phyloP scores from a whole-genome alignment of 92 coral and sea anemone species.

The Heteractis magnifica region DNA sequence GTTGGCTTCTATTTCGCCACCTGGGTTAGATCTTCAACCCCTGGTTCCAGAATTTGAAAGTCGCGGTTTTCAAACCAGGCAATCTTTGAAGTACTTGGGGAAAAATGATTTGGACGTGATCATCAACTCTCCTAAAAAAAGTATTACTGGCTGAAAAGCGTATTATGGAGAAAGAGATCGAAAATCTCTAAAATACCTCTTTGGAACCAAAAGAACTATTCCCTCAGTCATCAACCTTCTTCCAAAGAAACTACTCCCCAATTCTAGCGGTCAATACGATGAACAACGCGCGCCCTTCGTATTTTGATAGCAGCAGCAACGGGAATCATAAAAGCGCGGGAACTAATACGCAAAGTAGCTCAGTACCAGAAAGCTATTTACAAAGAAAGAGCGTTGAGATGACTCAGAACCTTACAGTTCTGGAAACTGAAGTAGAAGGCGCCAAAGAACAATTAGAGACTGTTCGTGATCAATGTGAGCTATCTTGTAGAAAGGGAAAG shows the following conservation, averaged over 20 bases:
- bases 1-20: not conserved
- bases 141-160: conserved; percentile 18
- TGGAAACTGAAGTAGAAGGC: not conserved
- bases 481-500: not conserved
- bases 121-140: conserved; percentile 31
- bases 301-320: not conserved
- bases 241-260: not conserved
- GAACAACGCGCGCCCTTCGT: not conserved
- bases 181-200: not conserved
- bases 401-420: not conserved
- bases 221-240: not conserved
- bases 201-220: not conserved
- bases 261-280: not conserved
- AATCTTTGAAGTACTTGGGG: conserved; percentile 18
- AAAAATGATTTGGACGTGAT: conserved; percentile 29
- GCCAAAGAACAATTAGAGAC: not conserved
- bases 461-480: not conserved
- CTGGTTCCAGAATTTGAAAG: conserved; percentile 28
- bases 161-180: too few relatives aligned
- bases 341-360: not conserved
- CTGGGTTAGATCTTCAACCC: not conserved
- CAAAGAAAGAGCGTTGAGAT: not conserved
- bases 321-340: not conserved
- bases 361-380: not conserved
- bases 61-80: conserved; percentile 24